phyloP scores from a whole-genome alignment of 2,888 invertebrate species.

The Auanema freiburgensis region DNA sequence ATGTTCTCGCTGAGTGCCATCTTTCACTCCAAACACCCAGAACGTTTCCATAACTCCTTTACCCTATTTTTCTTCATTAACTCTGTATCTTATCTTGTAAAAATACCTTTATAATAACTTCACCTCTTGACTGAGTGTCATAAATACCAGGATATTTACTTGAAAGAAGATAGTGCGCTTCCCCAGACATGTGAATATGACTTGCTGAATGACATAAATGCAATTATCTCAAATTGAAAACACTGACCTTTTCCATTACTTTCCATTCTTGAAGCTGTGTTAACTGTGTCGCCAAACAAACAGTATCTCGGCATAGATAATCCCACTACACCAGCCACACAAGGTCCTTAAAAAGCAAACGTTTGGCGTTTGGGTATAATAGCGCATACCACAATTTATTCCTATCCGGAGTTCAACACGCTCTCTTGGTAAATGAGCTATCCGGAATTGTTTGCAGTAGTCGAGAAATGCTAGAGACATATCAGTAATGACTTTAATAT shows the following conservation, averaged over 20 bases:
- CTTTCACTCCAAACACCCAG: conserved; percentile 22
- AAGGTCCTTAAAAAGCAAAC: conserved; percentile 33
- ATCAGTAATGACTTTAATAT: conserved; percentile 52
- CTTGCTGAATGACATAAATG: conserved; percentile 30
- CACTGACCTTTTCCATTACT: conserved; percentile 54
- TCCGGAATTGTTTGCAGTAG: conserved; percentile 39
- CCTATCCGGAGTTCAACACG: conserved; percentile 55
- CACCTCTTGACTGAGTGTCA: conserved; percentile 54
- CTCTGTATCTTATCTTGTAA: background rate
- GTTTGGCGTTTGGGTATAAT: background rate
- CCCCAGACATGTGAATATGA: conserved; percentile 53
- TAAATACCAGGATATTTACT: conserved; percentile 50
- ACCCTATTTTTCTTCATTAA: conserved; percentile 15
- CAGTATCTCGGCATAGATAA: conserved; percentile 59
- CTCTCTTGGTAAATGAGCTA: conserved; percentile 56
- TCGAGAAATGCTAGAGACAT: conserved; percentile 53
- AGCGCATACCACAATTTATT: conserved; percentile 41
- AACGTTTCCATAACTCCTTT: conserved; percentile 38
- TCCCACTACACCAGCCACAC: conserved; percentile 55
- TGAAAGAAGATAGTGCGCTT: conserved; percentile 44
- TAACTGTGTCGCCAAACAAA: conserved; percentile 60
- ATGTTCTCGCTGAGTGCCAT: background rate
- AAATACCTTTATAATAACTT: conserved; percentile 57
- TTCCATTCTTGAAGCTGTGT: conserved; percentile 61
- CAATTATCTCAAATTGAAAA: background rate